Evolutionary conservation across 35 echinoderm and acorn worm species (phyloP).

Genomic region (Lytechinus pictus): DNA sequence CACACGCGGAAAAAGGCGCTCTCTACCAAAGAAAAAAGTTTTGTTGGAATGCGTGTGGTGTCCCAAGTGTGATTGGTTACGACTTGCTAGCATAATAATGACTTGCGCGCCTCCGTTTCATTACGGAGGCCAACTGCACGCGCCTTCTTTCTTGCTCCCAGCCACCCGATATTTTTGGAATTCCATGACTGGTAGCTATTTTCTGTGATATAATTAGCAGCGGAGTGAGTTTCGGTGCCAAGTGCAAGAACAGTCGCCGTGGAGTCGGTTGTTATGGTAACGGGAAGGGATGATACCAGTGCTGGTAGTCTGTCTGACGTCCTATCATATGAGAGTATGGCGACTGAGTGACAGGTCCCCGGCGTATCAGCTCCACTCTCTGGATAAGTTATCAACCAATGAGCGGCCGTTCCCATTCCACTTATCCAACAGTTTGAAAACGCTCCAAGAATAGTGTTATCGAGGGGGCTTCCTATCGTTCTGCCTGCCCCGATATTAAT

Average conservation of each 20-base stretch:
- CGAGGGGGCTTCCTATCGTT: neutral
- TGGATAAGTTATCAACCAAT: slow-evolving; percentile 35
- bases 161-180: slow-evolving; percentile 51
- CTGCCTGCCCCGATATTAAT: neutral
- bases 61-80: slow-evolving; percentile 33
- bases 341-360: neutral
- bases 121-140: slow-evolving; percentile 49
- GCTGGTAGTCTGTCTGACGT: slow-evolving; percentile 38
- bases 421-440: slow-evolving; percentile 16
- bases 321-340: slow-evolving; percentile 14
- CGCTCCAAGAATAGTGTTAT: neutral
- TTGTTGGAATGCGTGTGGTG: slow-evolving; percentile 22
- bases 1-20: slow-evolving; percentile 43
- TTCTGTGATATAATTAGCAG: slow-evolving; percentile 54
- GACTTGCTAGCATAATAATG: slow-evolving; percentile 30
- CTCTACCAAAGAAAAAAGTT: neutral
- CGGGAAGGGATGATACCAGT: slow-evolving; percentile 37
- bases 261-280: slow-evolving; percentile 52
- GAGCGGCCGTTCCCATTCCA: neutral
- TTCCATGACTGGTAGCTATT: slow-evolving; percentile 57
- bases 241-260: slow-evolving; percentile 49
- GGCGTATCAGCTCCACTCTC: neutral
- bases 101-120: slow-evolving; percentile 12
- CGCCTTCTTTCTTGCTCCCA: slow-evolving; percentile 40
- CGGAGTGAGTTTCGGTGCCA: slow-evolving; percentile 52